Evolutionary conservation across 2,797 vertebrate genomes (phyloP), one percentile per base, ranked within the genome.

Genomic region (Fringilla coelebs): DNA sequence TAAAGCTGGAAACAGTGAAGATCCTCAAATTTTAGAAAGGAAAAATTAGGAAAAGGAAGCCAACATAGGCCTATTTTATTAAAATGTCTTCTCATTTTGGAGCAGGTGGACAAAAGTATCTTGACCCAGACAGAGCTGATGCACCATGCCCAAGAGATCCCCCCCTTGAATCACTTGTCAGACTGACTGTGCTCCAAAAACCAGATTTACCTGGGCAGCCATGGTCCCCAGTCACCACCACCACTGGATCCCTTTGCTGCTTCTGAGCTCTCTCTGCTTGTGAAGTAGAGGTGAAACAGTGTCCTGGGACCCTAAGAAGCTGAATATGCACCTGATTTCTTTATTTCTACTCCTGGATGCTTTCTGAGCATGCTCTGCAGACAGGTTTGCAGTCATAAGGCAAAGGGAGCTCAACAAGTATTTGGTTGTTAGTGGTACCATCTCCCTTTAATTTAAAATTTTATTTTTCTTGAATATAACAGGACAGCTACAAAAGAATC

Each of bases 61-160:
- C 31, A 51, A 10, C 58, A 24, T 17, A 60, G 22, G 65, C 1
- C 1, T 7, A 43, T 6, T 13, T 60, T 54, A 43, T 41, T 51
- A 25, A 62, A 91, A 92, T 15, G 5, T 60, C 29, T 73, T 55
- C 46, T 49, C 14, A 25, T 75, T 84, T 10, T 81, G 41, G 19
- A 67, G 38, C 0, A 0, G 4, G 12, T 70, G 52, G 31, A 9
- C 10, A 62, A 40, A 71, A 48, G 9, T 13, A 46, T 66, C 17
- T 13, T 54, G 14, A 57, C 26, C 19, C 28, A 68, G 57, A 40
- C 26, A 85, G 28, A 43, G 15, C 10, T 55, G 40, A 48, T 70
- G 19, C 21, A 74, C 29, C 40, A 9, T 60, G 17, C 17, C 28
- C 54, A 61, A 3, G 21, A 73, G 17, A 79, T 3, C 2, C 9